phyloP scores from a whole-genome alignment of 2,797 vertebrate genomes.

The Syngnathus rostellatus region DNA sequence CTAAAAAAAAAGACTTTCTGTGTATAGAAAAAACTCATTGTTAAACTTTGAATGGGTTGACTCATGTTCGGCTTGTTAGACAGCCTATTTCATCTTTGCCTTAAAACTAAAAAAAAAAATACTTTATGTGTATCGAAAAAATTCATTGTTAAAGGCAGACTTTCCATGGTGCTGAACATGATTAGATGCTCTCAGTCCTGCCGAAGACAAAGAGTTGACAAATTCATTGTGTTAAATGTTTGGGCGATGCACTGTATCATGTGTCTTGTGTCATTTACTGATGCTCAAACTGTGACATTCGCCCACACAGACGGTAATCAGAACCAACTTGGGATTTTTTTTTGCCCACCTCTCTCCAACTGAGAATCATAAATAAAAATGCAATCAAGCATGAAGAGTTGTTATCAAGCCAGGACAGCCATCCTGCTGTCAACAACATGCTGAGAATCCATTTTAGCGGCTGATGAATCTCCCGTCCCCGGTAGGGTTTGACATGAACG shows the following conservation, averaged over 20 bases:
- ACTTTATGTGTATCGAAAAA: neutral
- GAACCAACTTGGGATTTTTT: slow-evolving; percentile 2
- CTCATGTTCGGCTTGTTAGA: neutral
- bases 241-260: neutral
- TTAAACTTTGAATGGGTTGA: too few species aligned
- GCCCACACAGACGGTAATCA: neutral
- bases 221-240: neutral
- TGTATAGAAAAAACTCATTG: neutral
- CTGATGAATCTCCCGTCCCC: slow-evolving; percentile 5
- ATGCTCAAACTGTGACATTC: neutral
- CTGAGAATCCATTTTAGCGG: slow-evolving; percentile 6
- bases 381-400: slow-evolving; percentile 6
- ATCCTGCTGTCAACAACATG: slow-evolving; percentile 10
- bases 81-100: neutral
- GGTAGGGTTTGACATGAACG: slow-evolving; percentile 2
- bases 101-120: neutral
- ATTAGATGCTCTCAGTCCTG: neutral
- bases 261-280: neutral
- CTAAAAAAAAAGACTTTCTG: neutral
- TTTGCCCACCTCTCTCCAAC: neutral
- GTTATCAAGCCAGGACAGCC: slow-evolving; percentile 3
- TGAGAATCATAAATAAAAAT: slow-evolving; percentile 9
- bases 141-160: neutral
- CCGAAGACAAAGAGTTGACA: neutral
- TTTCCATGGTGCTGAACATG: neutral